Evolutionary conservation across 2,113 vertebrate species (phyloP).

Genomic region (Herpetotheres cachinnans): DNA sequence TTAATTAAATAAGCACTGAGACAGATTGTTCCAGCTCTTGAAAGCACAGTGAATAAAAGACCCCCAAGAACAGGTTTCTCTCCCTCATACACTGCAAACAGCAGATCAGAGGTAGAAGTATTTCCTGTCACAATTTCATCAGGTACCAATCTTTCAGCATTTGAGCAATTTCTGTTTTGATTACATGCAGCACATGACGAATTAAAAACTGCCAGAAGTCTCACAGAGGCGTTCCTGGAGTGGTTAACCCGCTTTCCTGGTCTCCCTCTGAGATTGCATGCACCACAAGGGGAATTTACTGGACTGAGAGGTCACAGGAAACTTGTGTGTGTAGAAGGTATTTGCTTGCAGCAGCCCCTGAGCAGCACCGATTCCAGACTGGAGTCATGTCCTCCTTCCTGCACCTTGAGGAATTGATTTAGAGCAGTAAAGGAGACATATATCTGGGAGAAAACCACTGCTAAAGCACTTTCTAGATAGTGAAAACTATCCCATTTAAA

Average conservation of each 20-base stretch:
- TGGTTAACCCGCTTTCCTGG: rapidly evolving
- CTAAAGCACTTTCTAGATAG: not conserved
- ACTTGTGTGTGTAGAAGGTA: not conserved
- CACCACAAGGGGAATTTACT: not conserved
- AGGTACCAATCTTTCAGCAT: slow-evolving; percentile 46
- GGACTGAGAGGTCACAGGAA: not conserved
- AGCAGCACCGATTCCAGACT: not conserved
- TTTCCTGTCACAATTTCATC: slow-evolving; percentile 46
- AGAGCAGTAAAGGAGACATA: not conserved
- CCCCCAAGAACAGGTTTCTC: slow-evolving; percentile 58
- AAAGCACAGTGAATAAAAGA: slow-evolving; percentile 48
- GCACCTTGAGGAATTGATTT: not conserved
- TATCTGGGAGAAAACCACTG: not conserved
- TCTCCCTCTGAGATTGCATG: not conserved
- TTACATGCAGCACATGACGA: not conserved
- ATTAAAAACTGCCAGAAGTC: slow-evolving; percentile 19
- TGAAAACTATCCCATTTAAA: not conserved
- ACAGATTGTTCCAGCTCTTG: slow-evolving; percentile 55
- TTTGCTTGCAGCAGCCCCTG: not conserved
- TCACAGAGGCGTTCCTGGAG: not conserved
- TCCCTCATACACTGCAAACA: slow-evolving; percentile 38
- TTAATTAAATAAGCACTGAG: slow-evolving; percentile 56
- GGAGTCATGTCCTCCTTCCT: not conserved
- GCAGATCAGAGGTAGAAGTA: slow-evolving; percentile 42
- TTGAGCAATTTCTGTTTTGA: slow-evolving; percentile 54